A percentile compares a stretch with the other conserved stretches of the same genome.
These are phyloP conservation scores for Scleropages formosus DNA, from an alignment of 2,797 vertebrate genomes.

Conservation along the genomic window DNA sequence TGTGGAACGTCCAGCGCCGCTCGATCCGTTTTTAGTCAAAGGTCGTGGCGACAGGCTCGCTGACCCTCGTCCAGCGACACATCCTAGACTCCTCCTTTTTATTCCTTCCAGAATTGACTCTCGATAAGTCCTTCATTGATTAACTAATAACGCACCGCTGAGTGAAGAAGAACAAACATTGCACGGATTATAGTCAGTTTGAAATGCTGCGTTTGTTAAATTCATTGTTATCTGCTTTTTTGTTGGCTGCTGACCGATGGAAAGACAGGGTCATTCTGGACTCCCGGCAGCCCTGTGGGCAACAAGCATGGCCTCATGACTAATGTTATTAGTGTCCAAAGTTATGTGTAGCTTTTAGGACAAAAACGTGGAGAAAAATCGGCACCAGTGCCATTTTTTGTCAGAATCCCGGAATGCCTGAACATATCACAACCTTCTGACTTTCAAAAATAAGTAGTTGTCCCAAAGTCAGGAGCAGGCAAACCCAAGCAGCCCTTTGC, in stretches of 20 bases:
- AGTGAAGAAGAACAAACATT: neutral
- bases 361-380: neutral
- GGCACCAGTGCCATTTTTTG: neutral
- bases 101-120: neutral
- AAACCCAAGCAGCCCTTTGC: neutral
- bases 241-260: neutral
- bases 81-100: neutral
- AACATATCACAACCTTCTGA: neutral
- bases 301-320: neutral
- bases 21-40: constrained; percentile 70
- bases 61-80: constrained; percentile 32
- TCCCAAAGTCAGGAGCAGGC: neutral
- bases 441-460: neutral
- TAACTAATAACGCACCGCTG: neutral
- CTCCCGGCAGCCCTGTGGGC: neutral
- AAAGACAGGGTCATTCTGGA: too few relatives aligned
- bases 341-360: neutral
- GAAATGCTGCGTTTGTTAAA: neutral
- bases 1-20: constrained; percentile 61
- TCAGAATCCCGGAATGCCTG: neutral
- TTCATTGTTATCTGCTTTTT: neutral
- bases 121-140: neutral
- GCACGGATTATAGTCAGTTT: neutral
- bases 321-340: neutral
- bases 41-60: constrained; percentile 58